A percentile compares a stretch with the other conserved stretches of the same genome.
phyloP scores from a whole-genome alignment of 2,113 vertebrate species.

The Sminthopsis crassicaudata region DNA sequence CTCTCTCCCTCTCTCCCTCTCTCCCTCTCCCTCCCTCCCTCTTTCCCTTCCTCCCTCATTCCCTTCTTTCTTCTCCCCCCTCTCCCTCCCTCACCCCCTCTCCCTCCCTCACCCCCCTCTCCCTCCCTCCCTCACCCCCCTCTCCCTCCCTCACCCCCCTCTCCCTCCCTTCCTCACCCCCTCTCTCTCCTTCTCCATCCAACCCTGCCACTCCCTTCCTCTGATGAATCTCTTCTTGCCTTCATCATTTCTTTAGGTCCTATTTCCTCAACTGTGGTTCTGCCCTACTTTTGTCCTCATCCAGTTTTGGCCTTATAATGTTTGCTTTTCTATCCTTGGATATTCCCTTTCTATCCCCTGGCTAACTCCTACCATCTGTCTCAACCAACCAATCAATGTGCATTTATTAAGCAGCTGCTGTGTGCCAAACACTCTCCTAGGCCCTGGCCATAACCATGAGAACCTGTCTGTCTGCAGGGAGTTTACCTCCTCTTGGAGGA shows the following conservation, averaged over 20 bases:
- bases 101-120: too few species aligned
- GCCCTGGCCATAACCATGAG: too few species aligned
- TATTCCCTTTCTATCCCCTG: neutral
- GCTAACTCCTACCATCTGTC: neutral
- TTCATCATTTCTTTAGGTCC: neutral
- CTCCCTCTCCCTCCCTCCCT: too few species aligned
- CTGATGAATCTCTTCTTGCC: neutral
- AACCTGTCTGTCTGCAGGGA: too few species aligned
- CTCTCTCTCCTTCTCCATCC: neutral
- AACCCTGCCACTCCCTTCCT: neutral
- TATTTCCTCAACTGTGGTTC: neutral
- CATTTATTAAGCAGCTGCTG: neutral
- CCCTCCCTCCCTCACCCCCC: too few species aligned
- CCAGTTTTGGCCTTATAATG: neutral
- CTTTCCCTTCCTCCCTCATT: too few species aligned
- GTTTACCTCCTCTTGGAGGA: too few species aligned
- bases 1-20: too few species aligned
- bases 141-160: too few species aligned
- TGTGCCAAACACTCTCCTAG: too few species aligned
- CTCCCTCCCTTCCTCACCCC: neutral
- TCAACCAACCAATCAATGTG: neutral
- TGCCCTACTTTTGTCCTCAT: neutral
- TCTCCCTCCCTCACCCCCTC: neutral
- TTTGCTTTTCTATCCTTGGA: neutral
- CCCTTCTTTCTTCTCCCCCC: neutral